These are phyloP conservation scores for Tenthredo livida DNA, from an alignment of 2,888 invertebrate species.

Conservation along the genomic window DNA sequence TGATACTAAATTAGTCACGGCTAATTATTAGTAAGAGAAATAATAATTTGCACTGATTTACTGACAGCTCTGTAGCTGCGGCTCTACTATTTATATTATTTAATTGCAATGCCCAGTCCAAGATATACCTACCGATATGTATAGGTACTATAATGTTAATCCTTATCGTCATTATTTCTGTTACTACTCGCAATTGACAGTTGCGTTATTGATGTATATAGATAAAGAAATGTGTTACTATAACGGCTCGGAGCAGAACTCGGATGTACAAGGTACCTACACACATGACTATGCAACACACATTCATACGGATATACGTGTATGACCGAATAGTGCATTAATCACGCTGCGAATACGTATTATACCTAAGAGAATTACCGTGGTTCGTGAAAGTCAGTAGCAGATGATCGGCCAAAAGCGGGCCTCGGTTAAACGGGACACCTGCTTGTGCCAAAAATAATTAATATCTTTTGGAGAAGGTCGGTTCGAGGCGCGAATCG, in stretches of 20 bases:
- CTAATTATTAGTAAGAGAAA: constrained; percentile 5
- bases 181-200: neutral
- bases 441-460: constrained; percentile 49
- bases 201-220: neutral
- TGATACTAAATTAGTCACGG: neutral
- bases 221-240: neutral
- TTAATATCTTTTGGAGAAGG: constrained; percentile 37
- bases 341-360: neutral
- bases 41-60: constrained; percentile 23
- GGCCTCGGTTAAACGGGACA: constrained; percentile 28
- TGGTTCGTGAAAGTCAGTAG: constrained; percentile 37
- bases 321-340: neutral
- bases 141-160: neutral
- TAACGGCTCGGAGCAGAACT: neutral
- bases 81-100: neutral
- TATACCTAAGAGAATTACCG: constrained; percentile 10
- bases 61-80: neutral
- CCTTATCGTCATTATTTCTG: neutral
- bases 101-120: neutral
- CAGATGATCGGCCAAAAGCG: constrained; percentile 28
- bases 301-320: neutral
- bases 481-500: constrained; percentile 23
- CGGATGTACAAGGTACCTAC: neutral
- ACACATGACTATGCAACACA: too few relatives aligned
- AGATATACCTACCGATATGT: too few relatives aligned